Evolutionary conservation across 2,888 invertebrate genomes (phyloP), one percentile per base, ranked within the genome.

Genomic region (Tenthredo amoena): DNA sequence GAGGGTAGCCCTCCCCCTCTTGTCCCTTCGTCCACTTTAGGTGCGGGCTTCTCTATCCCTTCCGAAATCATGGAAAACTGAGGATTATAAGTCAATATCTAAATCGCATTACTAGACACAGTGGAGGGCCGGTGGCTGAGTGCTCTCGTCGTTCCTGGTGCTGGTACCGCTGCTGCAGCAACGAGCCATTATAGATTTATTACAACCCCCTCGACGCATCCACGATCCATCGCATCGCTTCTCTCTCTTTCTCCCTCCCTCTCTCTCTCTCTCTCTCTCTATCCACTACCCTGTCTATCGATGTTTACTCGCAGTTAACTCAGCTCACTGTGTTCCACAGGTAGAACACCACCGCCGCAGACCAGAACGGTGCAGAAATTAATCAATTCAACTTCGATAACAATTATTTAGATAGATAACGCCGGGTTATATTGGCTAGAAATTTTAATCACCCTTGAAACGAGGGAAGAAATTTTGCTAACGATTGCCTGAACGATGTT

Each of bases 51-150:
- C 21, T 43, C 18, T n/a, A 43, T 74, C 74, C 74, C 74, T 74
- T 74, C 47, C 47, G 10, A 77, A 77, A 55, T n/a, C 76, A 50
- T 10, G 31, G 40, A 77, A 81, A 55, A 84, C 65, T 47, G 40
- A 72, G 82, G 83, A 87, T 87, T 87, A 88, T 85, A 68, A 62
- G 85, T 85, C 87, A 86, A 89, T 87, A 87, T 86, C 84, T 84
- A 72, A 43, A 62, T 55, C 85, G 65, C 85, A 72, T 83, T 71
- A 72, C 71, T 21, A 15, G 71, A 83, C 71, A 65, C 65, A 26
- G 65, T 43, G 47, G 77, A 43, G 26, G 55, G 50, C 77, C 37
- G n/a, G 12, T 82, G 86, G 74, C 65, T 50, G 55, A 85, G 55
- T 77, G 86, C 88, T 87, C 87, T 88, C 58, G 40, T 62, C 34